phyloP scores from a whole-genome alignment of 2,797 vertebrate genomes.

The Erpetoichthys calabaricus region DNA sequence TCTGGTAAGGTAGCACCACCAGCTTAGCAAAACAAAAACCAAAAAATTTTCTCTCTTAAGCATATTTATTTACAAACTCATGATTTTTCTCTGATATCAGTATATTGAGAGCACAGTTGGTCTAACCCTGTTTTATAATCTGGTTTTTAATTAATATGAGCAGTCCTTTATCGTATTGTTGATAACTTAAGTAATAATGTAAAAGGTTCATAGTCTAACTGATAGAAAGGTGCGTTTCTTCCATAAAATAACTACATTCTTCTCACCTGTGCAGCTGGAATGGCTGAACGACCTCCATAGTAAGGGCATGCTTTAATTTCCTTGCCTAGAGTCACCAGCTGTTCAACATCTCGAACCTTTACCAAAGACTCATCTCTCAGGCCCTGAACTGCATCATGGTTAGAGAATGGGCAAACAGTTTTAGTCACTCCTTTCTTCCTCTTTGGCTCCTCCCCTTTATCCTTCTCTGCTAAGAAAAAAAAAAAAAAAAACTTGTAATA shows the following conservation, averaged over 20 bases:
- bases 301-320: conserved; percentile 73
- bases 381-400: conserved; percentile 60
- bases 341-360: conserved; percentile 76
- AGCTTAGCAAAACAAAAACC: conserved; percentile 41
- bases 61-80: too few species aligned
- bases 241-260: background rate
- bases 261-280: conserved; percentile 78
- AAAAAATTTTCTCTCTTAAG: background rate
- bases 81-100: too few species aligned
- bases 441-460: conserved; percentile 42
- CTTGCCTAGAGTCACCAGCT: conserved; percentile 66
- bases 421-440: conserved; percentile 40
- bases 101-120: too few species aligned
- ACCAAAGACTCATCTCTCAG: conserved; percentile 72
- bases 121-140: too few species aligned
- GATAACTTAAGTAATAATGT: background rate
- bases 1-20: conserved; percentile 93
- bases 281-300: conserved; percentile 66
- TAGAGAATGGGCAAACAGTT: conserved; percentile 57
- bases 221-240: background rate
- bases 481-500: background rate
- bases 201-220: background rate
- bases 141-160: too few species aligned
- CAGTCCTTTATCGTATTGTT: background rate
- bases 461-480: conserved; percentile 25